Conservation (phyloP, 2,888 invertebrate genomes). For the Subacronicta megacephala region DNA sequence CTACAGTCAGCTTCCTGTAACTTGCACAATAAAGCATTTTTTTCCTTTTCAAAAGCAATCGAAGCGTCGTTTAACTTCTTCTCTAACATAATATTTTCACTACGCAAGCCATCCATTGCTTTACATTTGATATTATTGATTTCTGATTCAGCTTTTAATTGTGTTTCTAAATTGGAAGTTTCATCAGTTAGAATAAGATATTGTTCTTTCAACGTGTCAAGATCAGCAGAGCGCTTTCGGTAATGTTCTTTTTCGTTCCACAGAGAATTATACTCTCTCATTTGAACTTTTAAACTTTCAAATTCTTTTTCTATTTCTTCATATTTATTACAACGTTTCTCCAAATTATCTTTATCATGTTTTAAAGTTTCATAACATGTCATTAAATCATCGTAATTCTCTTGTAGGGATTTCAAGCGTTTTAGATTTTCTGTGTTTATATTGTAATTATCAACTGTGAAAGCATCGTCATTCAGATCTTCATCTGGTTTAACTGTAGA, state of each 20-base stretch:
- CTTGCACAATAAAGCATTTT: conserved; percentile 83
- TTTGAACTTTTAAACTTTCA: conserved; percentile 68
- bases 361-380: conserved; percentile 78
- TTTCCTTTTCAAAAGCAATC: conserved; percentile 82
- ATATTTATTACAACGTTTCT: conserved; percentile 71
- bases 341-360: conserved; percentile 75
- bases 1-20: conserved; percentile 88
- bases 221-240: conserved; percentile 75
- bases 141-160: conserved; percentile 79
- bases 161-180: conserved; percentile 77
- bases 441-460: conserved; percentile 62
- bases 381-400: conserved; percentile 78
- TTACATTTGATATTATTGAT: conserved; percentile 77
- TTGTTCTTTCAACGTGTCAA: conserved; percentile 80
- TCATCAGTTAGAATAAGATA: conserved; percentile 79
- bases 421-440: conserved; percentile 77
- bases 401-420: conserved; percentile 78
- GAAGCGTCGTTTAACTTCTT: conserved; percentile 74
- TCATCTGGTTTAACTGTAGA: conserved; percentile 54
- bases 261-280: conserved; percentile 77
- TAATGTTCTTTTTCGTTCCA: conserved; percentile 85
- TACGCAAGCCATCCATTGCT: conserved; percentile 73
- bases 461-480: conserved; percentile 58
- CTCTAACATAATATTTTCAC: conserved; percentile 74
- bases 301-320: conserved; percentile 77